These are phyloP conservation scores for Chrysolina oricalcia DNA, from an alignment of 2,888 invertebrate species.

Conservation along the genomic window DNA sequence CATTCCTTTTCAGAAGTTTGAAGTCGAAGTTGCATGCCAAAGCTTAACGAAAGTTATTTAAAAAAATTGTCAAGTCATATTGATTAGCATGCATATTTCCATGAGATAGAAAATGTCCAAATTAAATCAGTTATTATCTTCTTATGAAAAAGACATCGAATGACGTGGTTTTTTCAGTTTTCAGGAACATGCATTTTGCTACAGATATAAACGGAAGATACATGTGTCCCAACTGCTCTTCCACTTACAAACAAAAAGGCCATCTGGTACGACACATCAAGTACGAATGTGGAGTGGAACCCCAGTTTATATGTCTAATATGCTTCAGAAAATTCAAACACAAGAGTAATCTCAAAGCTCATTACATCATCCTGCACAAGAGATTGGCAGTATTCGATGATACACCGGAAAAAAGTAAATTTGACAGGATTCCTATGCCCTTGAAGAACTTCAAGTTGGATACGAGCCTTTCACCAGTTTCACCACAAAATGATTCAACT, in stretches of 20 bases:
- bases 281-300: conserved; percentile 70
- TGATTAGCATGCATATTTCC: background rate
- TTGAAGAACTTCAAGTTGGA: background rate
- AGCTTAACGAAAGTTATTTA: too few relatives aligned
- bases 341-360: conserved; percentile 13
- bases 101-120: background rate
- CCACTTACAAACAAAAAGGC: conserved; percentile 42
- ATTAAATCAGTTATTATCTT: too few relatives aligned
- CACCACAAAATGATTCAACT: background rate
- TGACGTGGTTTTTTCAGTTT: conserved; percentile 51
- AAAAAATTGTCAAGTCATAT: too few relatives aligned
- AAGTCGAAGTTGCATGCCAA: too few relatives aligned
- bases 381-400: background rate
- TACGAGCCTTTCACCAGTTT: background rate
- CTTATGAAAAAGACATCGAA: background rate
- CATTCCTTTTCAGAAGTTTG: too few relatives aligned
- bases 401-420: background rate
- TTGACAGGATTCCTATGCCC: conserved; percentile 7
- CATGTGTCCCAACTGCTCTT: conserved; percentile 37
- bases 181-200: conserved; percentile 62
- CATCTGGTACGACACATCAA: conserved; percentile 71
- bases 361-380: conserved; percentile 13
- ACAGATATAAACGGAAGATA: conserved; percentile 56
- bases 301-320: conserved; percentile 64
- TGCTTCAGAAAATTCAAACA: conserved; percentile 54